A percentile compares a stretch with the other conserved stretches of the same genome.
Conservation (phyloP, 2,113 vertebrate genomes). For the Columbina picui region DNA sequence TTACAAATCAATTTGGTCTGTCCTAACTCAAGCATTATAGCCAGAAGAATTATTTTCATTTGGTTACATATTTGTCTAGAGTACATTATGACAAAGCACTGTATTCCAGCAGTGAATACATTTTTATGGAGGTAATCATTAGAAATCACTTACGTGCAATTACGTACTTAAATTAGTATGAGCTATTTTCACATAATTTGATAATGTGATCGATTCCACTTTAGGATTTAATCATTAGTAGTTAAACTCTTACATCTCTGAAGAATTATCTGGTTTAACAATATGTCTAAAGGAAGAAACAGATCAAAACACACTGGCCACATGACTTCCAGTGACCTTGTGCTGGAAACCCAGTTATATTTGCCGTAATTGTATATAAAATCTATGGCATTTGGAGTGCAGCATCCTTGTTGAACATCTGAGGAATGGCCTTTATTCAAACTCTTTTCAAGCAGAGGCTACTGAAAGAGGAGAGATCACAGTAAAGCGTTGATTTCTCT, state of each 20-base stretch:
- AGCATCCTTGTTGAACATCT: neutral
- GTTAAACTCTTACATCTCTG: neutral
- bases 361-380: neutral
- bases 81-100: neutral
- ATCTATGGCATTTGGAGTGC: neutral
- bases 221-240: neutral
- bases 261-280: neutral
- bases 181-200: neutral
- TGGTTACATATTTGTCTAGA: neutral
- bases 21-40: neutral
- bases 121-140: neutral
- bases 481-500: neutral
- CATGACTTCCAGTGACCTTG: neutral
- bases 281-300: neutral
- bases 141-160: neutral
- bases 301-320: neutral
- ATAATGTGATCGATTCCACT: neutral
- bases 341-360: neutral
- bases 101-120: neutral
- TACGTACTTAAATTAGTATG: neutral
- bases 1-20: neutral
- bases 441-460: neutral
- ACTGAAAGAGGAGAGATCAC: neutral
- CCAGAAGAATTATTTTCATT: neutral
- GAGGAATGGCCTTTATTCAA: neutral